Base-by-base conservation (phyloP, 2,113 vertebrate species). In the Neolamprologus sp. region DNA sequence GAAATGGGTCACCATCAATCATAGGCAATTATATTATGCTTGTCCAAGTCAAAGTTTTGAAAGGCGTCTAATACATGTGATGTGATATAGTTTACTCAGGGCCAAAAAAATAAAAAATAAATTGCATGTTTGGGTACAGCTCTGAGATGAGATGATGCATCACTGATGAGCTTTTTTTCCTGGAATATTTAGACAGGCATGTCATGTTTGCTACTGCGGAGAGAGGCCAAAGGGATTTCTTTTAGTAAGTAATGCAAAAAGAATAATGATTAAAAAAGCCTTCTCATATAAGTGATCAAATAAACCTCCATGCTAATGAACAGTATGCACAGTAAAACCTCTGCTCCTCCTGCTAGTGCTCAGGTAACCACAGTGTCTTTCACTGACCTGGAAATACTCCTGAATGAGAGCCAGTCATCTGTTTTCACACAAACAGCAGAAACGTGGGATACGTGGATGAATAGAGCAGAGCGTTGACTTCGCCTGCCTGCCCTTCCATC, bases 1-100 rank as follows among this genome's bases (percentile, higher is more conserved):
- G 42, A 93, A 86, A 88, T 90, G 53, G 88, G 86, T 89, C 87
- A 88, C 87, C 87, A 79, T 85, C 80, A 91, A 79, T 86, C 75
- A 13, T 37, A 49, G 23, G 16, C 73, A 78, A 16, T 88, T 49
- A 84, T 81, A 81, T 83, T 49, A 45, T n/a, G 26, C 7, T 81
- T 83, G 71, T 81, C 57, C 73, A 9, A 89, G 45, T 81, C 26
- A 91, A 91, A 84, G 80, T 88, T 78, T 78, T 31, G 26, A 49
- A 51, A 78, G 4, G 42, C 3, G 26, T 78, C 73, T 35, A 51
- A 45, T 26, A 4, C 35, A 80, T 68, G 63, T 6, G 63, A 79
- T 40, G 53, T 73, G 71, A 82, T 84, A 26, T 40, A 33, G 31
- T 53, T 9, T 35, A 81, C 53, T 83, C 7, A 65, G 51, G 45